A percentile compares a stretch with the other conserved stretches of the same genome.
These are phyloP conservation scores for Aporrectodea caliginosa DNA, from an alignment of 1,140 invertebrate species.

Conservation along the genomic window DNA sequence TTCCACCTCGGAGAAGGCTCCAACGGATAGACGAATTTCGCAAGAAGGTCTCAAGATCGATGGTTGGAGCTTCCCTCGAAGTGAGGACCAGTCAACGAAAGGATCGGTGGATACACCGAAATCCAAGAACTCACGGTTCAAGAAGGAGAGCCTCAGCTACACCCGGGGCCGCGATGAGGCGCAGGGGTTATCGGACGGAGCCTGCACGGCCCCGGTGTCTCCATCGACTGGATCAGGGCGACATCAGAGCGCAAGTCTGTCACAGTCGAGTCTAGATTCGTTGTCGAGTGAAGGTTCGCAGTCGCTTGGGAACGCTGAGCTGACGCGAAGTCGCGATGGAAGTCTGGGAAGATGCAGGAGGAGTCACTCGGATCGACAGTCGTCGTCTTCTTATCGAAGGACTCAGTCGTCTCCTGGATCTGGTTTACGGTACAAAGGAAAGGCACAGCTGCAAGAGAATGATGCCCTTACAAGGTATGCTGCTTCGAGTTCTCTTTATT, in stretches of 20 bases:
- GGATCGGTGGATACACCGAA: too few relatives aligned
- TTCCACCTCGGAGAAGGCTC: conserved; percentile 43
- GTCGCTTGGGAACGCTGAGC: too few relatives aligned
- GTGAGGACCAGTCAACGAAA: too few relatives aligned
- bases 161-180: too few relatives aligned
- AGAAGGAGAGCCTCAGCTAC: too few relatives aligned
- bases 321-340: too few relatives aligned
- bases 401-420: neutral
- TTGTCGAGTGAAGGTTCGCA: neutral
- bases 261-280: neutral
- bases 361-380: neutral
- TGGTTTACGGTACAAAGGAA: neutral
- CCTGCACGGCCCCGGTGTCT: neutral
- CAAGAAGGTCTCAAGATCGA: neutral
- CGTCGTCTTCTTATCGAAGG: neutral
- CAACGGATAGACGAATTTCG: conserved; percentile 31
- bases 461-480: too few relatives aligned
- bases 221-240: neutral
- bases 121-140: too few relatives aligned
- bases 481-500: too few relatives aligned
- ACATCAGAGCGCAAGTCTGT: neutral
- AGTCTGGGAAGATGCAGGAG: neutral
- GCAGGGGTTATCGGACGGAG: too few relatives aligned
- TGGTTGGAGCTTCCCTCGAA: neutral
- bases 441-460: too few relatives aligned